Base-by-base conservation (phyloP, 2,888 invertebrate species). In the Cartodere bifasciata region DNA sequence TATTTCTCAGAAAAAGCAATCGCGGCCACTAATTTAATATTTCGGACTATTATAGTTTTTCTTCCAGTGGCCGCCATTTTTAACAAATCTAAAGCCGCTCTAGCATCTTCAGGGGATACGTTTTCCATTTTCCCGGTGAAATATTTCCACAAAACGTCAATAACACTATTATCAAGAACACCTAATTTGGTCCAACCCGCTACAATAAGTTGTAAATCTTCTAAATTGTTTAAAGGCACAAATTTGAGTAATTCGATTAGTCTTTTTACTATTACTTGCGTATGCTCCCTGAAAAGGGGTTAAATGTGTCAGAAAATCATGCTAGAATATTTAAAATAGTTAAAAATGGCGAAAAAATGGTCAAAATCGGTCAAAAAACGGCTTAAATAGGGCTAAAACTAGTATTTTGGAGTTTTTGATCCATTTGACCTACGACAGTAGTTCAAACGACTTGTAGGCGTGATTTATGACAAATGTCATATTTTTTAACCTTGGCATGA, bases 141-240 rank as follows among this genome's bases (percentile, higher is more conserved):
- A 47, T 75, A 75, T 57, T 88, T 83, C 81, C 88, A 92, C 35
- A 92, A 64, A 39, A 84, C 72, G 68, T 86, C 63, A 35, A 69
- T 64, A 23, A 69, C 63, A 12, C 59, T 53, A 26, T 63, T 63
- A 41, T 69, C 67, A 6, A 80, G 57, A 23, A 68, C 67, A 3
- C 67, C 70, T 16, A 63, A 62, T 26, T 58, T 53, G 2, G 72
- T 65, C 67, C 79, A 75, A 49, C 75, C 69, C 9, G 64, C 55
- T 23, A 82, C 63, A 35, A 82, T 57, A 38, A 64, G 60, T 41
- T 74, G 71, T 37, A 81, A 57, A 9, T 77, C 72, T 2, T 66
- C 64, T 26, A 70, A 58, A 39, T 77, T 74, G 1, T 70, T 70
- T 27, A 67, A 52, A 1, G 70, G 68, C 1, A 76, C 58, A 10